Evolutionary conservation across 2,888 invertebrate genomes (phyloP).

Genomic region (Cetonia aurata): DNA sequence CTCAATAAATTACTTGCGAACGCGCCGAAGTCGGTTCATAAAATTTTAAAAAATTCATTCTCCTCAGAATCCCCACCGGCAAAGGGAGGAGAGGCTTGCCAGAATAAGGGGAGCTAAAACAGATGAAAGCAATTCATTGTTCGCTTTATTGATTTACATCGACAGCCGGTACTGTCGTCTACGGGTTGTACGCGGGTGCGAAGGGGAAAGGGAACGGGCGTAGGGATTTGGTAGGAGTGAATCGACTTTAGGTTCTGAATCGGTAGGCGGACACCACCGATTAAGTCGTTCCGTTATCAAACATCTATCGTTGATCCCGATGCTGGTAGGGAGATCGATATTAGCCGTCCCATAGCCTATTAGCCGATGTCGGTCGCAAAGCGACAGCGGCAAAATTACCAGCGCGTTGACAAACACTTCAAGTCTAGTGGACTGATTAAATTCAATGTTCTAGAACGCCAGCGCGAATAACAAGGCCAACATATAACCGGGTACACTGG

Average conservation of each 20-base stretch:
- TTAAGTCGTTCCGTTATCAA: constrained; percentile 31
- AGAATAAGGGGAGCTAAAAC: neutral
- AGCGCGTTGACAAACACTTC: constrained; percentile 37
- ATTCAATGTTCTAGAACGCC: constrained; percentile 27
- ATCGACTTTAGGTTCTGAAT: too few species aligned
- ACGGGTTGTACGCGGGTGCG: neutral
- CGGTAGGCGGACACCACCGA: constrained; percentile 23
- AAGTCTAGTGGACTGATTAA: constrained; percentile 36
- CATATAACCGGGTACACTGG: constrained; percentile 14
- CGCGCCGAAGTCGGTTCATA: too few species aligned
- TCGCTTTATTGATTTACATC: constrained; percentile 29
- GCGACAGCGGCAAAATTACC: constrained; percentile 21
- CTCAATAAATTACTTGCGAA: too few species aligned
- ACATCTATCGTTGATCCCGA: constrained; percentile 29
- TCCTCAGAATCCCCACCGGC: neutral
- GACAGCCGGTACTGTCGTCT: neutral
- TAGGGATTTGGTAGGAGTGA: neutral
- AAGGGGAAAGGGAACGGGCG: too few species aligned
- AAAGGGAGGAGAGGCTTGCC: too few species aligned
- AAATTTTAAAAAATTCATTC: constrained; percentile 2
- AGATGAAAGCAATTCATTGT: constrained; percentile 28
- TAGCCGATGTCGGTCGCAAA: constrained; percentile 1
- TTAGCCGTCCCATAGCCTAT: constrained; percentile 11
- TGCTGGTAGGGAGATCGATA: neutral
- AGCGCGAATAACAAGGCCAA: constrained; percentile 20